phyloP scores from a whole-genome alignment of 2,113 vertebrate species.

The Vulpes vulpes region DNA sequence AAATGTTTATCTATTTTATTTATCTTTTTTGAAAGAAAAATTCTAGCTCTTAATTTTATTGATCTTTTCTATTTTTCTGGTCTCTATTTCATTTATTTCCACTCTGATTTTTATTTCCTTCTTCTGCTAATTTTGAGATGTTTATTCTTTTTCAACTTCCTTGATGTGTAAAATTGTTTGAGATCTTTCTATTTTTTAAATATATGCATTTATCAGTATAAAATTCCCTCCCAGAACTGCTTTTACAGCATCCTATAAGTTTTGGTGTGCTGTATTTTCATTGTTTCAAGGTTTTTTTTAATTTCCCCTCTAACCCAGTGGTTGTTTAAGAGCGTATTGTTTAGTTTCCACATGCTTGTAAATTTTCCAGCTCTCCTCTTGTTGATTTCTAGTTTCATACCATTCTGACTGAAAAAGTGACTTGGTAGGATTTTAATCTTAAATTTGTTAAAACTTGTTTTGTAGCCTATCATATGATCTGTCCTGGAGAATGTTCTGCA shows the following conservation, averaged over 20 bases:
- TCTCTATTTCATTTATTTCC: background rate
- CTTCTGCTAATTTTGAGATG: background rate
- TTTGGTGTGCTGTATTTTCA: background rate
- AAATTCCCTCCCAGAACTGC: background rate
- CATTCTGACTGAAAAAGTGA: background rate
- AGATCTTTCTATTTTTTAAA: background rate
- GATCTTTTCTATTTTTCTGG: background rate
- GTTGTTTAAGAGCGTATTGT: background rate
- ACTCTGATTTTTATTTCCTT: background rate
- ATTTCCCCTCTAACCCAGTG: background rate
- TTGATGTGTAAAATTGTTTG: background rate
- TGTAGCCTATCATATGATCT: background rate
- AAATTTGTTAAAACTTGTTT: slow-evolving; percentile 7
- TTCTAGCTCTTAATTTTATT: background rate
- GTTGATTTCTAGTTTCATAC: background rate
- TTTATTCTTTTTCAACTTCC: background rate
- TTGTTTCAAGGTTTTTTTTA: background rate
- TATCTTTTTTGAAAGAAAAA: background rate
- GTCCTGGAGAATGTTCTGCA: background rate
- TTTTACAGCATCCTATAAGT: background rate
- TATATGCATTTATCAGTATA: background rate
- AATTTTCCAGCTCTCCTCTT: background rate
- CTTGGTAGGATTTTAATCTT: background rate
- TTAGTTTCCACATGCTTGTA: background rate
- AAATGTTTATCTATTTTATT: background rate